phyloP scores from a whole-genome alignment of 64 coral and sea anemone species.

The Cladopsammia gracilis region DNA sequence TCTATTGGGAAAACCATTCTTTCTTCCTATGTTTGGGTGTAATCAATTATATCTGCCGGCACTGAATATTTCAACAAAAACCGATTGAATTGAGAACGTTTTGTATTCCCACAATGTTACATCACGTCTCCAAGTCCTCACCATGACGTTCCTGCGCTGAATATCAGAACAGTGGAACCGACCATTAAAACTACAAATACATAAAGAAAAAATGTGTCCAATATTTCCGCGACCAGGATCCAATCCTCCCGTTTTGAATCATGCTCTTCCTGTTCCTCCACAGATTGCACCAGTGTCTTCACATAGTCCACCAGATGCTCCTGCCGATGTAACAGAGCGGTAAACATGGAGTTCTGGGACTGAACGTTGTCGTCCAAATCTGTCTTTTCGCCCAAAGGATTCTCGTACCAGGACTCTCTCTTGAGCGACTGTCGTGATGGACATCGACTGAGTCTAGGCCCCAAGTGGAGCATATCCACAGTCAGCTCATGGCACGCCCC shows the following conservation, averaged over 20 bases:
- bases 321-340: conserved; percentile 27
- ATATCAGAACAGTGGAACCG: conserved; percentile 57
- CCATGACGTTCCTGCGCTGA: conserved; percentile 20
- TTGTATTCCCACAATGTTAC: too few species aligned
- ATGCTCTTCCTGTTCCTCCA: conserved; percentile 59
- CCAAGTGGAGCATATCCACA: conserved; percentile 36
- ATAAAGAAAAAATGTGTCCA: conserved; percentile 65
- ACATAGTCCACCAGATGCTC: conserved; percentile 68
- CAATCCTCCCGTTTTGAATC: conserved; percentile 62
- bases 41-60: too few species aligned
- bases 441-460: background rate
- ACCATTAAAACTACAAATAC: conserved; percentile 42
- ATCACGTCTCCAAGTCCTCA: background rate
- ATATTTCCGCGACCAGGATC: conserved; percentile 63
- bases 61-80: too few species aligned
- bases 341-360: background rate
- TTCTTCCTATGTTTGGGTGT: too few species aligned
- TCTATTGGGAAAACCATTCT: too few species aligned
- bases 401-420: conserved; percentile 30
- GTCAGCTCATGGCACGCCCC: conserved; percentile 25
- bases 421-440: background rate
- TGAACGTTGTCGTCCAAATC: background rate
- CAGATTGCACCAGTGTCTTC: conserved; percentile 45
- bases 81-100: too few species aligned
- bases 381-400: background rate